A percentile compares a stretch with the other conserved stretches of the same genome.
These are phyloP conservation scores for Caligus rogercresseyi DNA, from an alignment of 1,140 invertebrate genomes.

Conservation along the genomic window DNA sequence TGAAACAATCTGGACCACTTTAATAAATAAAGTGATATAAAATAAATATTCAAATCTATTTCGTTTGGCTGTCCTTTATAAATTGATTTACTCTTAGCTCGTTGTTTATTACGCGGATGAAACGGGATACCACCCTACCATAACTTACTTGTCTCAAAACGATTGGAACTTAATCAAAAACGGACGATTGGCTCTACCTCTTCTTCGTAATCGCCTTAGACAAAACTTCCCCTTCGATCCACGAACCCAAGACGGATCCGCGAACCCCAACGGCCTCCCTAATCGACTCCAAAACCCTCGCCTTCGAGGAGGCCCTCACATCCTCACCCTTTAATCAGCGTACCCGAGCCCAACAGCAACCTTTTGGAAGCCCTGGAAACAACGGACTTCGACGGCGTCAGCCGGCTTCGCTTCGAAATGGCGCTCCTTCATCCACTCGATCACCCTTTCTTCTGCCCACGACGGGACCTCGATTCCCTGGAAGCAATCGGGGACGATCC, in stretches of 20 bases:
- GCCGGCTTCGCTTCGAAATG: no score
- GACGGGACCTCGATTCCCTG: not conserved
- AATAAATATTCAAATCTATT: no score
- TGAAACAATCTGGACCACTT: not conserved
- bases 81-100: not conserved
- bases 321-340: no score
- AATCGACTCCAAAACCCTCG: not conserved
- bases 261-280: not conserved
- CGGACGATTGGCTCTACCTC: not conserved
- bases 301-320: not conserved
- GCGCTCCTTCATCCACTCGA: no score
- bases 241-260: not conserved
- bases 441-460: no score
- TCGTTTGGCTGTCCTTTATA: no score
- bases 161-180: not conserved
- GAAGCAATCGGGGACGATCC: not conserved
- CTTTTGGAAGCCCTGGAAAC: no score
- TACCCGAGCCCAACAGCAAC: no score
- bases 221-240: not conserved
- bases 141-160: not conserved
- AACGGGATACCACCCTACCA: constrained; percentile 8
- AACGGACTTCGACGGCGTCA: no score
- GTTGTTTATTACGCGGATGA: constrained; percentile 4
- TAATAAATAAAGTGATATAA: not conserved
- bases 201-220: not conserved